phyloP scores from a whole-genome alignment of 2,888 invertebrate species.

The Ephialtes manifestator region DNA sequence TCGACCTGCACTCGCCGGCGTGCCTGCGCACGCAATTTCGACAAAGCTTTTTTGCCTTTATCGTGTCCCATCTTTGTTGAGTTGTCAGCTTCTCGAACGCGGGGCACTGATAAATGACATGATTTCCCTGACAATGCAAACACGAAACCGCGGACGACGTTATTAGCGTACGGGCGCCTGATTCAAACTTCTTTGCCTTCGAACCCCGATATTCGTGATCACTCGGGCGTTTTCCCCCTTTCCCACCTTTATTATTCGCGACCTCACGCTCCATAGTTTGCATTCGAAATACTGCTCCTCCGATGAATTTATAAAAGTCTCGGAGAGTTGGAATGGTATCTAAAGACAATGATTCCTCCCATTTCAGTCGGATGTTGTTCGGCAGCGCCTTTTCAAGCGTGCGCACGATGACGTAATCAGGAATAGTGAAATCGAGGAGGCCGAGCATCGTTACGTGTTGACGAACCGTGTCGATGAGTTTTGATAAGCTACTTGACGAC shows the following conservation, averaged over 20 bases:
- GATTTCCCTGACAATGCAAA: conserved; percentile 33
- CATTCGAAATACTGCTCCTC: conserved; percentile 21
- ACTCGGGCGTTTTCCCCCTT: background rate
- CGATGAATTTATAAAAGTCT: conserved; percentile 41
- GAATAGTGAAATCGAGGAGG: conserved; percentile 63
- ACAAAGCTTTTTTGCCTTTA: conserved; percentile 40
- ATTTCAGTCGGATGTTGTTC: conserved; percentile 30
- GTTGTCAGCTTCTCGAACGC: conserved; percentile 14
- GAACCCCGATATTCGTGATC: background rate
- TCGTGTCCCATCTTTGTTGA: conserved; percentile 40
- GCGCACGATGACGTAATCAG: conserved; percentile 28
- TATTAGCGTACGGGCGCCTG: conserved; percentile 41
- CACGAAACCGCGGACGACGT: conserved; percentile 36
- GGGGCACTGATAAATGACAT: conserved; percentile 20
- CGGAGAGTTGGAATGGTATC: conserved; percentile 8
- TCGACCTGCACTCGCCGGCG: conserved; percentile 38
- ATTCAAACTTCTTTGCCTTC: background rate
- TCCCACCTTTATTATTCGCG: background rate
- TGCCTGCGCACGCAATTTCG: conserved; percentile 50
- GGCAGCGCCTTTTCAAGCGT: conserved; percentile 38
- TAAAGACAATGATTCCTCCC: conserved; percentile 32
- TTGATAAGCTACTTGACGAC: conserved; percentile 29
- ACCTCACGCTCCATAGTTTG: conserved; percentile 10
- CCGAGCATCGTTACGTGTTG: conserved; percentile 70
- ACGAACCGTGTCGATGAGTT: conserved; percentile 48